Percentiles rank a stretch among this genome's conserved stretches.
These are phyloP conservation scores for Thomomys bottae DNA, from an alignment of 2,113 vertebrate species.

Conservation along the genomic window DNA sequence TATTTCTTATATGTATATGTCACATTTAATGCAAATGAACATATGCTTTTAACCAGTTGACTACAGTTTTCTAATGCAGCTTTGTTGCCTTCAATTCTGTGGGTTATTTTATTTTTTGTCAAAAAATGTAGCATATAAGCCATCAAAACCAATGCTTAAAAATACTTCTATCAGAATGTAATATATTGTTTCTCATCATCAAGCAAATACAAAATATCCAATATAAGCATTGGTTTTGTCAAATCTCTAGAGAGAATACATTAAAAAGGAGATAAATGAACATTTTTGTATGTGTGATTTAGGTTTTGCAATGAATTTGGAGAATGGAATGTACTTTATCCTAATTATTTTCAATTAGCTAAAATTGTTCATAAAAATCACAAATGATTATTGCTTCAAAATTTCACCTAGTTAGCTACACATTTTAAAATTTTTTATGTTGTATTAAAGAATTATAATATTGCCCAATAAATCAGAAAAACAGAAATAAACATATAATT, in stretches of 20 bases:
- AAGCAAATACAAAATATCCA: background rate
- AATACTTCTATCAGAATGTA: background rate
- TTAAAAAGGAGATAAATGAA: slow-evolving; percentile 28
- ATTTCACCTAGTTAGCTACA: background rate
- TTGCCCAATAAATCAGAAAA: background rate
- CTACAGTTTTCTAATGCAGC: background rate
- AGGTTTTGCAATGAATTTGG: background rate
- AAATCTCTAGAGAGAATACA: background rate
- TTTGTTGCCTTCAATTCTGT: background rate
- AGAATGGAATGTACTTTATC: background rate
- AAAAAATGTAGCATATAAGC: background rate
- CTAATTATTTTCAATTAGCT: slow-evolving; percentile 6
- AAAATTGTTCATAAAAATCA: background rate
- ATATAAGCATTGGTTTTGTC: background rate
- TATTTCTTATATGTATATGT: too few relatives aligned
- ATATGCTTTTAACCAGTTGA: background rate
- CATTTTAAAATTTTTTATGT: background rate
- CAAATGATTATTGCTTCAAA: background rate
- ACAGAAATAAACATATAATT: background rate
- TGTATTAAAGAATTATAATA: background rate
- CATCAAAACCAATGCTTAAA: background rate
- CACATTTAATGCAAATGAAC: background rate
- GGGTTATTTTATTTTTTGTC: background rate
- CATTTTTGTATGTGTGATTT: background rate
- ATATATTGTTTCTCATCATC: too few relatives aligned